Conservation (phyloP, 2,888 invertebrate genomes). For the Drosophila birchii region DNA sequence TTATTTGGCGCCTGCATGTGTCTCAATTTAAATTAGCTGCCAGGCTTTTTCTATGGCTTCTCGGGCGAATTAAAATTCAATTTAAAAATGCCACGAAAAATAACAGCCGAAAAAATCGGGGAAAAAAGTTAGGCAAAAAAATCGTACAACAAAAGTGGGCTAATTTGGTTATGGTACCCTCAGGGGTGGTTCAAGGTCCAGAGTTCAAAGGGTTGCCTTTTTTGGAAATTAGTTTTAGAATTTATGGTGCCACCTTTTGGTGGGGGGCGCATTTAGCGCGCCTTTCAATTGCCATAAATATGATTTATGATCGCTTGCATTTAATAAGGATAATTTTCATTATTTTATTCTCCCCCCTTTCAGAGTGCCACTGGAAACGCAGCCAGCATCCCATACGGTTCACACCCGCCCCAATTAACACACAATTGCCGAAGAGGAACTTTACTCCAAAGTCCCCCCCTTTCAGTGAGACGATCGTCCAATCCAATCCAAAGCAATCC, state of each 20-base stretch:
- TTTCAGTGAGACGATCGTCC: neutral
- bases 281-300: constrained; percentile 81
- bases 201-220: constrained; percentile 49
- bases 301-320: constrained; percentile 81
- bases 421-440: constrained; percentile 52
- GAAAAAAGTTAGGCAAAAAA: constrained; percentile 42
- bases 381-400: constrained; percentile 33
- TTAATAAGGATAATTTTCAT: constrained; percentile 74
- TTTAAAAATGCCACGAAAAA: constrained; percentile 77
- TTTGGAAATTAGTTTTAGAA: constrained; percentile 82
- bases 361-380: constrained; percentile 29
- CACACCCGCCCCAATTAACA: constrained; percentile 68
- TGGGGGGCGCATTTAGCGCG: constrained; percentile 55
- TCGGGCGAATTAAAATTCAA: constrained; percentile 76
- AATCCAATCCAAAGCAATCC: neutral
- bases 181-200: constrained; percentile 53
- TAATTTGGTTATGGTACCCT: constrained; percentile 64
- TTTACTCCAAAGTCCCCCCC: constrained; percentile 10
- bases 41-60: constrained; percentile 35
- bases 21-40: constrained; percentile 79
- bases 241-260: constrained; percentile 68
- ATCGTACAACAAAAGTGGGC: constrained; percentile 69
- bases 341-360: constrained; percentile 8
- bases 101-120: constrained; percentile 33
- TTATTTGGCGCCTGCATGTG: constrained; percentile 78